These are phyloP conservation scores for Elgonia sp. DNA, from an alignment of 2,888 invertebrate species.

Conservation along the genomic window DNA sequence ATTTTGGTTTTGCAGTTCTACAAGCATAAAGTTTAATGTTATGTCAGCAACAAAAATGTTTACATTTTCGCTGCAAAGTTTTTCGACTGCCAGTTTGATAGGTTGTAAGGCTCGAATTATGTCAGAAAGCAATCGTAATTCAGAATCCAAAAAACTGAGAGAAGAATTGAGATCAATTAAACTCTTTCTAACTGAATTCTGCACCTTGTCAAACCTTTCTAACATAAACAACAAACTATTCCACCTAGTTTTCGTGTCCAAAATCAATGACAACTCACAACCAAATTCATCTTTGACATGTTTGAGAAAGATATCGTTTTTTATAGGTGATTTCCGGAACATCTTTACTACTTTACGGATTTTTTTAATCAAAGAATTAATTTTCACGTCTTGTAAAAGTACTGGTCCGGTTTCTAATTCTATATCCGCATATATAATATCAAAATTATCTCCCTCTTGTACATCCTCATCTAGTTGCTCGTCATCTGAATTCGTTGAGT, in stretches of 20 bases:
- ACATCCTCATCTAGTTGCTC: constrained; percentile 15
- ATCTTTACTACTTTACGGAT: constrained; percentile 61
- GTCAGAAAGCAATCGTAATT: constrained; percentile 28
- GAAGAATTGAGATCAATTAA: constrained; percentile 38
- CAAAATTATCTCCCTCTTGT: constrained; percentile 18
- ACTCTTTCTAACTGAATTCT: constrained; percentile 33
- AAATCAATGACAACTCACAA: constrained; percentile 71
- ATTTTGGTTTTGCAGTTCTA: constrained; percentile 35
- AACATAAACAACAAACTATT: constrained; percentile 69
- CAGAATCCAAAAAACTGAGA: constrained; percentile 31
- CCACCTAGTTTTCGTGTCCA: constrained; percentile 75
- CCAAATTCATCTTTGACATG: constrained; percentile 72
- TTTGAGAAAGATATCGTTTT: constrained; percentile 73
- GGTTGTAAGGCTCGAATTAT: constrained; percentile 35
- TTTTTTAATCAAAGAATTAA: constrained; percentile 64
- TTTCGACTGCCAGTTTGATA: constrained; percentile 39
- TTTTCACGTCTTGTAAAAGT: neutral
- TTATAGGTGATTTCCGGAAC: constrained; percentile 75
- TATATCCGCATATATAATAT: constrained; percentile 10
- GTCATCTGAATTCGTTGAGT: constrained; percentile 19
- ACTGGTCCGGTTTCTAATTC: constrained; percentile 16
- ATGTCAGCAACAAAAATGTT: constrained; percentile 18
- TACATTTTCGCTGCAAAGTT: constrained; percentile 30
- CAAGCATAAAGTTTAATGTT: constrained; percentile 36
- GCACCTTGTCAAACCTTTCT: constrained; percentile 28